Base-by-base conservation (phyloP, 2,888 invertebrate species). In the Halictus ligatus region DNA sequence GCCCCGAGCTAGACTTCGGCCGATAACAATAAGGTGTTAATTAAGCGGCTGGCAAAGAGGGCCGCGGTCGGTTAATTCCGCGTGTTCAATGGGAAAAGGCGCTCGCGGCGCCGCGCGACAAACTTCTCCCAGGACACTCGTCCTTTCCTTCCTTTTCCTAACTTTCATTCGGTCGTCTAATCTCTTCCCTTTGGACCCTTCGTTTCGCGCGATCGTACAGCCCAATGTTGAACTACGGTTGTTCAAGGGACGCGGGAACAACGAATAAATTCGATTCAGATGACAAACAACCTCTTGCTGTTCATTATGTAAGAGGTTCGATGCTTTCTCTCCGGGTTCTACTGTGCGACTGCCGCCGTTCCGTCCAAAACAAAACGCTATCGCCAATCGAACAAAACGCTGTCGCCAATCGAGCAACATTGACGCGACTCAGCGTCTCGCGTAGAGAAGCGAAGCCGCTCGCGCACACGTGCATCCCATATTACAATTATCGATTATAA, bases 21-120 rank as follows among this genome's bases (percentile, higher is more conserved):
- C 78, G 89, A 92, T 93, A 91, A 92, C 90, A 92, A 91, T 91
- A 91, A 92, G 91, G 90, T 90, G 92, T 92, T 92, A 92, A 93
- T 92, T 93, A 93, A 91, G 90, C 89, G 89, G 85, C 87, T 78
- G 86, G 79, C 72, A 83, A 82, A 88, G 85, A 90, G 84, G 83
- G 67, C 40, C 40, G 67, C 77, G 84, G 84, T 83, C 86, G 89
- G 90, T 88, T 92, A 92, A 92, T 92, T 92, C 90, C 87, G 89
- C 81, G 89, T 88, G 90, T 87, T 89, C 91, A 92, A 92, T 91
- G 89, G 25, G 48, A 77, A 87, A 85, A 88, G 60, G n/a, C n/a
- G n/a, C 25, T 54, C 21, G 21, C 54, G 64, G 29, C 7, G 29
- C 64, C 13, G 25, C 58, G 87, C 85, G 35, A 67, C 67, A 5